Evolutionary conservation across 2,888 invertebrate genomes (phyloP).

Genomic region (Pollenia angustigena): DNA sequence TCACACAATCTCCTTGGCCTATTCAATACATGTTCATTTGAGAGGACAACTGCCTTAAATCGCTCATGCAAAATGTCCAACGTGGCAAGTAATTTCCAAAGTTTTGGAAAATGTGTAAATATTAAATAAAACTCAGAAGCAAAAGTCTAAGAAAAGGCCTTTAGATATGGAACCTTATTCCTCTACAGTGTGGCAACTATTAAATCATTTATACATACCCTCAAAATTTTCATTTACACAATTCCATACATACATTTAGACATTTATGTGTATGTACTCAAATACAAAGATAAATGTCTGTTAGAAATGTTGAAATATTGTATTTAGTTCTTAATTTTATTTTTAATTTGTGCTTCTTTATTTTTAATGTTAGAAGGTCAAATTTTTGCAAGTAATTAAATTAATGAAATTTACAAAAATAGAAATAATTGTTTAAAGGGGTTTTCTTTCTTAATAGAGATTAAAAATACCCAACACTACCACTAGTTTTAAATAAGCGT

Average conservation of each 20-base stretch:
- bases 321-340: constrained; percentile 16
- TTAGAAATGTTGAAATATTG: constrained; percentile 55
- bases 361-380: neutral
- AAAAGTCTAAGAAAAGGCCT: neutral
- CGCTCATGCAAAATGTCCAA: too few species aligned
- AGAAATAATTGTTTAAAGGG: too few species aligned
- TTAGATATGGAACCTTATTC: neutral
- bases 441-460: too few species aligned
- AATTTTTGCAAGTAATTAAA: constrained; percentile 23
- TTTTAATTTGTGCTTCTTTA: neutral
- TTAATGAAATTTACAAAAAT: neutral
- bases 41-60: too few species aligned
- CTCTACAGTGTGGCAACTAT: neutral
- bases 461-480: too few species aligned
- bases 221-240: neutral
- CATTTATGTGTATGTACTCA: neutral
- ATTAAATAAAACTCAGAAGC: too few species aligned
- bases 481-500: too few species aligned
- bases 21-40: too few species aligned
- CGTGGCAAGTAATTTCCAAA: too few species aligned
- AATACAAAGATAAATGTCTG: constrained; percentile 53
- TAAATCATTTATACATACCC: neutral
- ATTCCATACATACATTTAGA: neutral
- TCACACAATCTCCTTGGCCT: too few species aligned
- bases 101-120: too few species aligned